phyloP scores from a whole-genome alignment of 2,797 vertebrate genomes.

The Lophius americanus region DNA sequence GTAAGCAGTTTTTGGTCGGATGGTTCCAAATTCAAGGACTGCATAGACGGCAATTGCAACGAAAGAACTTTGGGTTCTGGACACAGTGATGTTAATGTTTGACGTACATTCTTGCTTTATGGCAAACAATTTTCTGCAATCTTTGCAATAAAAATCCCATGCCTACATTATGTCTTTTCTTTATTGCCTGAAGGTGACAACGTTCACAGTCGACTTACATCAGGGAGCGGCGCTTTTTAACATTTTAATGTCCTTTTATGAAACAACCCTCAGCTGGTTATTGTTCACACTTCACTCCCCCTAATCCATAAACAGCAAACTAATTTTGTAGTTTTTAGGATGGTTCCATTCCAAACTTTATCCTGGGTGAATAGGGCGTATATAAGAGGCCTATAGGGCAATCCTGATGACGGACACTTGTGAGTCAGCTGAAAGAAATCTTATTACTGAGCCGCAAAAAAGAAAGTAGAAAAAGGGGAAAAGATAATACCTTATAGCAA shows the following conservation, averaged over 20 bases:
- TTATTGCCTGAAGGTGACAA: constrained; percentile 21
- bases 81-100: constrained; percentile 11
- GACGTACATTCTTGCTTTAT: constrained; percentile 9
- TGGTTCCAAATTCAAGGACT: constrained; percentile 1
- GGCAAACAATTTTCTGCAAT: constrained; percentile 25
- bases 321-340: constrained; percentile 27
- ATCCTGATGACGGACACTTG: neutral
- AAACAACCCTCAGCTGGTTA: constrained; percentile 27
- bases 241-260: constrained; percentile 40
- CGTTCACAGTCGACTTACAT: constrained; percentile 7
- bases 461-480: neutral
- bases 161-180: constrained; percentile 14
- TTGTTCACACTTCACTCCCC: constrained; percentile 17
- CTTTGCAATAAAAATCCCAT: constrained; percentile 21
- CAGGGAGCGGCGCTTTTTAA: constrained; percentile 10
- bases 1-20: neutral
- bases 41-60: neutral
- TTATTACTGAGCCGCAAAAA: constrained; percentile 1
- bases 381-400: neutral
- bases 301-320: constrained; percentile 28
- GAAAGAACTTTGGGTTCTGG: neutral
- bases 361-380: neutral
- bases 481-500: neutral
- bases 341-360: constrained; percentile 13
- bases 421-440: neutral